Percentiles rank a stretch among this genome's conserved stretches.
phyloP scores from a whole-genome alignment of 2,888 invertebrate genomes.

The Mechanitis messenoides region DNA sequence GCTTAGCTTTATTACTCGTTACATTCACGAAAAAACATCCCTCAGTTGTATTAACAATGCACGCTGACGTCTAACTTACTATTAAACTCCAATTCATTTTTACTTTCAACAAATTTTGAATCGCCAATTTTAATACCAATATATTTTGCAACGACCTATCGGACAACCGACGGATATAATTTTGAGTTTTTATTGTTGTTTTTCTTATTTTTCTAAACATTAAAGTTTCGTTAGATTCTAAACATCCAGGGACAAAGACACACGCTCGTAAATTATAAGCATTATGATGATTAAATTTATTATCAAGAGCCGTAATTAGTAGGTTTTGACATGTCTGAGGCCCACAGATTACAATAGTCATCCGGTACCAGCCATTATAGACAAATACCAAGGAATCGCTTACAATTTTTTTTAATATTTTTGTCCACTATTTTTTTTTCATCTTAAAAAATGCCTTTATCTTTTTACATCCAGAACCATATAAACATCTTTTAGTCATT shows the following conservation, averaged over 20 bases:
- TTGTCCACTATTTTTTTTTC: slow-evolving; percentile 47
- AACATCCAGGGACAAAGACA: slow-evolving; percentile 77
- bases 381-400: slow-evolving; percentile 73
- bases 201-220: slow-evolving; percentile 68
- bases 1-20: slow-evolving; percentile 86
- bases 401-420: slow-evolving; percentile 41
- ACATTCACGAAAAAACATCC: slow-evolving; percentile 80
- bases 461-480: slow-evolving; percentile 77
- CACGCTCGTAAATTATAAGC: slow-evolving; percentile 77
- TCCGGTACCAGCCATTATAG: slow-evolving; percentile 67
- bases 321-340: slow-evolving; percentile 60
- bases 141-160: slow-evolving; percentile 45
- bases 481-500: slow-evolving; percentile 78
- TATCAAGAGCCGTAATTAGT: slow-evolving; percentile 70
- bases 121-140: slow-evolving; percentile 58
- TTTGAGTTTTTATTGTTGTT: slow-evolving; percentile 59
- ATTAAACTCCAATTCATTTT: slow-evolving; percentile 51
- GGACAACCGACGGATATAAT: slow-evolving; percentile 40
- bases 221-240: slow-evolving; percentile 72
- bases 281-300: slow-evolving; percentile 75
- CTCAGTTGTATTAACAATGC: slow-evolving; percentile 66
- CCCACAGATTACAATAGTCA: slow-evolving; percentile 76
- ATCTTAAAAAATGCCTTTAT: slow-evolving; percentile 67
- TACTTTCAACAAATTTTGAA: slow-evolving; percentile 56
- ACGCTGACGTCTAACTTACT: slow-evolving; percentile 61